Percentiles rank a stretch among this genome's conserved stretches.
These are phyloP conservation scores for Gymnocypris eckloni DNA, from an alignment of 2,797 vertebrate species.

Conservation along the genomic window DNA sequence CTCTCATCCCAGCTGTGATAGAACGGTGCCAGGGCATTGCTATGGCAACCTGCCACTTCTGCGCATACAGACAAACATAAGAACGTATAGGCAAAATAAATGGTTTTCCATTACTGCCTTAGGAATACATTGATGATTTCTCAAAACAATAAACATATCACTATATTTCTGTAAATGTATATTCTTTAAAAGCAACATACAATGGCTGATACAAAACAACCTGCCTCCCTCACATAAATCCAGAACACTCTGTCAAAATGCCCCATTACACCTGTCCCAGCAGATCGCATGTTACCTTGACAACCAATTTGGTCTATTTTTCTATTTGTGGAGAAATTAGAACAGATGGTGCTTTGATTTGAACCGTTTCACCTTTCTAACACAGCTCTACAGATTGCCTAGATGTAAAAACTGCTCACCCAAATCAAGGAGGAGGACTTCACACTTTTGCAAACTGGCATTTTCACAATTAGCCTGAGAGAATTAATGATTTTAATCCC, in stretches of 20 bases:
- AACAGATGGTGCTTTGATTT: constrained; percentile 43
- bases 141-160: not conserved
- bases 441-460: not conserved
- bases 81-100: not conserved
- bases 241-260: not conserved
- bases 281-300: constrained; percentile 37
- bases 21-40: constrained; percentile 75
- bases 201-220: not conserved
- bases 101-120: not conserved
- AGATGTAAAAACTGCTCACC: not conserved
- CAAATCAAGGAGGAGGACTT: not conserved
- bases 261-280: constrained; percentile 6
- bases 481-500: not conserved
- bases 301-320: constrained; percentile 27
- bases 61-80: constrained; percentile 12
- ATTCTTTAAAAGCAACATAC: not conserved
- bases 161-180: not conserved
- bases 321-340: constrained; percentile 33
- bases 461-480: not conserved
- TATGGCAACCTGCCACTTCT: constrained; percentile 73
- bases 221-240: not conserved
- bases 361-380: constrained; percentile 9
- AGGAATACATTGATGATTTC: not conserved
- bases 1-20: constrained; percentile 81
- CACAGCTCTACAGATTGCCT: not conserved